These are phyloP conservation scores for Taurulus bubalis DNA, from an alignment of 2,113 vertebrate genomes.

Conservation along the genomic window DNA sequence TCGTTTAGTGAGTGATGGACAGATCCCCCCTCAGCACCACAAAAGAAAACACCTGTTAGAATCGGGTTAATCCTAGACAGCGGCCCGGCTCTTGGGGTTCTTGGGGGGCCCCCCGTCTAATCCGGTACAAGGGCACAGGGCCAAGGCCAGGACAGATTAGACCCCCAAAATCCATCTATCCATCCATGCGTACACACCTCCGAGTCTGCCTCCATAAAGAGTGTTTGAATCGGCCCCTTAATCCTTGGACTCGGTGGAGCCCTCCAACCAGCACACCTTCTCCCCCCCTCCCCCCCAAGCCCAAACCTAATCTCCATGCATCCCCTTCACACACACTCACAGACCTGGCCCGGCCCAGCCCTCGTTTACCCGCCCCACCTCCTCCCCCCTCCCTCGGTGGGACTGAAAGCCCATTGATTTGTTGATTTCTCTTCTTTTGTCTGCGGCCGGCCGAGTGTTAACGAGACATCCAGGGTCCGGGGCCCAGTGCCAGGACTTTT, in stretches of 20 bases:
- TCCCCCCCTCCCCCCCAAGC: conserved; percentile 14
- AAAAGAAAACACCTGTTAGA: conserved; percentile 81
- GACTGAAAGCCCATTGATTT: conserved; percentile 78
- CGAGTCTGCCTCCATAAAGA: conserved; percentile 58
- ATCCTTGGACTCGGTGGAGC: conserved; percentile 65
- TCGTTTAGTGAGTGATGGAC: conserved; percentile 57
- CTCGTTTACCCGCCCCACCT: conserved; percentile 27
- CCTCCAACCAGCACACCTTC: conserved; percentile 37
- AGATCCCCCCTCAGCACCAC: conserved; percentile 55
- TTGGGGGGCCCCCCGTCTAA: conserved; percentile 64
- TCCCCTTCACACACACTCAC: conserved; percentile 46
- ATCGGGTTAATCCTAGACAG: conserved; percentile 75
- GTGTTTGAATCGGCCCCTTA: conserved; percentile 69
- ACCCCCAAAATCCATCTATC: conserved; percentile 51
- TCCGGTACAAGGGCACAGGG: conserved; percentile 63
- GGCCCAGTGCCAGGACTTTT: conserved; percentile 74
- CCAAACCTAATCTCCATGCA: conserved; percentile 68
- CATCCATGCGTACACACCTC: conserved; percentile 56
- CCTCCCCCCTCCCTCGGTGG: conserved; percentile 46
- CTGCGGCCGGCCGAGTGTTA: conserved; percentile 64
- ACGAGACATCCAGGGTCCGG: conserved; percentile 67
- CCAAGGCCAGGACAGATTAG: conserved; percentile 77
- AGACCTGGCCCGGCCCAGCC: conserved; percentile 30
- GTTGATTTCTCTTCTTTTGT: conserved; percentile 81
- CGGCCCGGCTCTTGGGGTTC: conserved; percentile 56